These are phyloP conservation scores for Mugil cephalus DNA, from an alignment of 2,113 vertebrate species.

Conservation along the genomic window DNA sequence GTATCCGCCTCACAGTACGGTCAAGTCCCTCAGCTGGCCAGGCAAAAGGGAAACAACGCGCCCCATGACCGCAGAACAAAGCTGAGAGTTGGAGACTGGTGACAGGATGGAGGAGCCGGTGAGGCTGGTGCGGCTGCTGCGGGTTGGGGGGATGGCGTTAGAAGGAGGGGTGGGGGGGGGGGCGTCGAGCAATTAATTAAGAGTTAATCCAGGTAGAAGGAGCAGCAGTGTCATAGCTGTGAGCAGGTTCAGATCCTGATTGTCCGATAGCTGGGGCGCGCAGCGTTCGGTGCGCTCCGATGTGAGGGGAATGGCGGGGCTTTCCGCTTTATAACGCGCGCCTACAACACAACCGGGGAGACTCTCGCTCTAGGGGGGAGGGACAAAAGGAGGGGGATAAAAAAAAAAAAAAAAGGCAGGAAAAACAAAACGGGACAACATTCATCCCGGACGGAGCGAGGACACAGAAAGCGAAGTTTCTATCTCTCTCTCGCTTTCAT, in stretches of 20 bases:
- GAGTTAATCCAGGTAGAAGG: conserved; percentile 85
- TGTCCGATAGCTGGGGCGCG: conserved; percentile 33
- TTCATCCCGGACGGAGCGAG: conserved; percentile 43
- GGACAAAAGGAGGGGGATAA: conserved; percentile 3
- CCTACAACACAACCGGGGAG: conserved; percentile 68
- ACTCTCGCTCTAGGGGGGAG: conserved; percentile 52
- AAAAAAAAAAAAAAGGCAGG: neutral
- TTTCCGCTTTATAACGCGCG: conserved; percentile 80
- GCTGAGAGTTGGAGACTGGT: conserved; percentile 78
- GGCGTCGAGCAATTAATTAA: conserved; percentile 71
- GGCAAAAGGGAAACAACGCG: conserved; percentile 87
- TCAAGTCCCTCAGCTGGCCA: conserved; percentile 89
- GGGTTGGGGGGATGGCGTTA: neutral
- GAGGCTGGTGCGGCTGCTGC: conserved; percentile 16
- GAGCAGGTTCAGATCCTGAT: conserved; percentile 39
- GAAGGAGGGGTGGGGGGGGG: neutral
- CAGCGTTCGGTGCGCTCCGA: conserved; percentile 55
- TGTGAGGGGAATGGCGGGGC: conserved; percentile 62
- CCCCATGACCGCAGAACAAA: conserved; percentile 89
- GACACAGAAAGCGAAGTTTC: conserved; percentile 38
- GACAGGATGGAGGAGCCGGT: conserved; percentile 13
- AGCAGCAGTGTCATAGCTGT: conserved; percentile 77
- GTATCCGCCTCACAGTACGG: conserved; percentile 89
- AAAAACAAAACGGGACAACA: conserved; percentile 55
- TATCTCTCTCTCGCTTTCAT: neutral